These are phyloP conservation scores for Aethes cnicana DNA, from an alignment of 2,888 invertebrate species.

Conservation along the genomic window DNA sequence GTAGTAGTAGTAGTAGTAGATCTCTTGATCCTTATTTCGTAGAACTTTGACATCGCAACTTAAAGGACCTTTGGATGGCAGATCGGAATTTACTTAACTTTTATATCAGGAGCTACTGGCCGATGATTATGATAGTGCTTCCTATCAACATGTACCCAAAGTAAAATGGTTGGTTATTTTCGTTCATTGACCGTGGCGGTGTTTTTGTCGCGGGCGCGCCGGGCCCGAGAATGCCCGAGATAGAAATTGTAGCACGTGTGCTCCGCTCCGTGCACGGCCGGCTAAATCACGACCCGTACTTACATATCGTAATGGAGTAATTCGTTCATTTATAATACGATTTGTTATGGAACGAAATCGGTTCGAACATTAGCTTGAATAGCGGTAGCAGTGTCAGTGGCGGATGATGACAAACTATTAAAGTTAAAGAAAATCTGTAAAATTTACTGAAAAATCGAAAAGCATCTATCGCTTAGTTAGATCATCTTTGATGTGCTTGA, in stretches of 20 bases:
- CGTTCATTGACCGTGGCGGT: conserved; percentile 65
- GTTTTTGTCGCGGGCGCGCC: conserved; percentile 54
- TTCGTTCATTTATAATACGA: conserved; percentile 7
- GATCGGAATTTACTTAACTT: too few species aligned
- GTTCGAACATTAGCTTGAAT: neutral
- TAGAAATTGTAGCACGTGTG: conserved; percentile 50
- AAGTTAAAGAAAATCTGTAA: too few species aligned
- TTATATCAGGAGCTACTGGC: conserved; percentile 38
- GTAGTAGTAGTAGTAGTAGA: too few species aligned
- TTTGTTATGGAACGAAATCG: conserved; percentile 3
- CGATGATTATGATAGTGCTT: conserved; percentile 40
- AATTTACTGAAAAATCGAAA: too few species aligned
- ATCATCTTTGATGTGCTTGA: too few species aligned
- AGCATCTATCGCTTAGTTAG: too few species aligned
- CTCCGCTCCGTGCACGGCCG: conserved; percentile 40
- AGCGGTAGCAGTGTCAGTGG: too few species aligned
- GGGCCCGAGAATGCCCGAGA: conserved; percentile 35
- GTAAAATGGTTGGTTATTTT: conserved; percentile 54
- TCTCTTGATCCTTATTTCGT: too few species aligned
- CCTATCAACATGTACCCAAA: conserved; percentile 40
- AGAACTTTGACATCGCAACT: too few species aligned
- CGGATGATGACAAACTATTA: too few species aligned
- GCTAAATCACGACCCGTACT: conserved; percentile 16
- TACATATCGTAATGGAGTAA: conserved; percentile 16
- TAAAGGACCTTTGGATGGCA: too few species aligned